These are phyloP conservation scores for Onychostruthus taczanowskii DNA, from an alignment of 2,113 vertebrate genomes.

Conservation along the genomic window DNA sequence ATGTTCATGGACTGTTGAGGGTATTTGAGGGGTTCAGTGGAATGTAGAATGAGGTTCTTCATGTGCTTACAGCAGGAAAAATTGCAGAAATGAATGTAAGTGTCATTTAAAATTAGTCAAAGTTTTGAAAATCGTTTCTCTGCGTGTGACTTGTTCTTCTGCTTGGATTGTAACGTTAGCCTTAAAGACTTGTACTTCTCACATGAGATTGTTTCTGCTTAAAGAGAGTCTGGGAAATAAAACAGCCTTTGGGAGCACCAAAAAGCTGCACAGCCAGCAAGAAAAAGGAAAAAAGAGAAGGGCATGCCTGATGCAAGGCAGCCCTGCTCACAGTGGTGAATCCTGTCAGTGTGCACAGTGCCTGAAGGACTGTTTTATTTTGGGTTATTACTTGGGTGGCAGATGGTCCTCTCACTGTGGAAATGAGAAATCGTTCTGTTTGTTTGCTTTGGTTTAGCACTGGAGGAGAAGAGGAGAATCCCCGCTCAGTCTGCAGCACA, in stretches of 20 bases:
- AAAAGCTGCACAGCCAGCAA: constrained; percentile 7
- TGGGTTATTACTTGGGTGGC: constrained; percentile 9
- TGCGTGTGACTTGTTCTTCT: background rate
- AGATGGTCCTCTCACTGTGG: background rate
- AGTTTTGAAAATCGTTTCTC: background rate
- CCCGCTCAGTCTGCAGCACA: background rate
- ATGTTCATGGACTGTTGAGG: background rate
- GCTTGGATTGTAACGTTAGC: constrained; percentile 23
- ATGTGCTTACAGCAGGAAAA: background rate
- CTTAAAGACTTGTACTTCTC: constrained; percentile 48
- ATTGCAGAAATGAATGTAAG: constrained; percentile 45
- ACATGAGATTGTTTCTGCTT: background rate
- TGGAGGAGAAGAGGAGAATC: background rate
- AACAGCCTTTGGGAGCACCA: constrained; percentile 16
- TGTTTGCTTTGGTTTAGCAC: background rate
- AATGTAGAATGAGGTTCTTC: constrained; percentile 8
- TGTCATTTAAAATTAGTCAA: background rate
- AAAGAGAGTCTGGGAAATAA: constrained; percentile 29
- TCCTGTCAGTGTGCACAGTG: background rate
- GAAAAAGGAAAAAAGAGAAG: background rate
- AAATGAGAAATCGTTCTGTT: constrained; percentile 13
- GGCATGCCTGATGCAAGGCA: background rate
- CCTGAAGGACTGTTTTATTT: constrained; percentile 54
- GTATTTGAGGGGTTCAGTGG: constrained; percentile 6
- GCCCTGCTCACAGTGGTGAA: background rate